Evolutionary conservation across 2,888 invertebrate species (phyloP).

Genomic region (Aromia moschata): DNA sequence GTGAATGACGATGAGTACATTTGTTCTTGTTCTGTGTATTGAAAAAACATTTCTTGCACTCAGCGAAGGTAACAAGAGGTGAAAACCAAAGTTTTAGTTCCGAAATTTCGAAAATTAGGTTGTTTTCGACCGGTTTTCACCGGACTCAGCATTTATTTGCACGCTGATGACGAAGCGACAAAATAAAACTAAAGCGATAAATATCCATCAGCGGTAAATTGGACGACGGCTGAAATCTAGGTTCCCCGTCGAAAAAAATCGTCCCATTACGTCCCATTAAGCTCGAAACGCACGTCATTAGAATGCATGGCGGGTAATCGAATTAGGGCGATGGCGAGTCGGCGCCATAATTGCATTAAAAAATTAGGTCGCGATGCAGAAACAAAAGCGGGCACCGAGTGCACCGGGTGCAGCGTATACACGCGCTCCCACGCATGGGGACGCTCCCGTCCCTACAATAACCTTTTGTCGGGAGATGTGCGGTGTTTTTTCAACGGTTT

Average conservation of each 20-base stretch:
- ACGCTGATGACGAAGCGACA: no score
- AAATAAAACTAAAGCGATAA: no score
- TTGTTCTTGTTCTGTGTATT: no score
- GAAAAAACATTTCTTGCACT: no score
- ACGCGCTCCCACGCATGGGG: not conserved
- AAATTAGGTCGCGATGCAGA: conserved; percentile 15
- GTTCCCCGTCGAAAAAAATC: not conserved
- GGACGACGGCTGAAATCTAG: not conserved
- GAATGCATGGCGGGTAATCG: conserved; percentile 1
- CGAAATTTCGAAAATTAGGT: no score
- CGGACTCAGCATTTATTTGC: no score
- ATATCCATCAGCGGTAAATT: not conserved
- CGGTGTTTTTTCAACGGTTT: no score
- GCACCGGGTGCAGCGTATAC: not conserved
- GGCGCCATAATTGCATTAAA: conserved; percentile 16
- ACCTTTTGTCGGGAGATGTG: no score
- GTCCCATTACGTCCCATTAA: conserved; percentile 1
- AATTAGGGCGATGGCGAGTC: conserved; percentile 5
- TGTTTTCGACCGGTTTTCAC: no score
- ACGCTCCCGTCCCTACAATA: not conserved
- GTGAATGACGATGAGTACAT: no score
- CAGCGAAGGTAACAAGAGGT: no score
- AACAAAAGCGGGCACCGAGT: not conserved
- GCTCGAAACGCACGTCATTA: conserved; percentile 1
- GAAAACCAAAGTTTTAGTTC: no score